These are phyloP conservation scores for Coptodon rendalli DNA, from an alignment of 2,113 vertebrate species.

Conservation along the genomic window DNA sequence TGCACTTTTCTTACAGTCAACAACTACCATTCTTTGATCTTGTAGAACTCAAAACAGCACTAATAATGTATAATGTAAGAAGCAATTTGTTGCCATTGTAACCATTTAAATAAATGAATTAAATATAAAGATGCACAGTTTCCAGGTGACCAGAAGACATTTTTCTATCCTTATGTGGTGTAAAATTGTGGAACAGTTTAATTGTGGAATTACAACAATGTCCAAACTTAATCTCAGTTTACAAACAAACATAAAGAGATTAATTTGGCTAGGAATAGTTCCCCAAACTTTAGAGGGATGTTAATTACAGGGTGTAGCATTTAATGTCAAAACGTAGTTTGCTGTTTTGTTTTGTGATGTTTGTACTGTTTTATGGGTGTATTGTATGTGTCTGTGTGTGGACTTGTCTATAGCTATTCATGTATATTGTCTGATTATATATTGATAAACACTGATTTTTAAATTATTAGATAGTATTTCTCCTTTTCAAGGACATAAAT, in stretches of 20 bases:
- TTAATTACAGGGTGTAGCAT: rapidly evolving
- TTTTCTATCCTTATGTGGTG: not conserved
- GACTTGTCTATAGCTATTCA: not conserved
- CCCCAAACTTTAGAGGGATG: not conserved
- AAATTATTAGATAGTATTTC: not conserved
- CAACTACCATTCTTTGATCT: not conserved
- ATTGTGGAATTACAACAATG: not conserved
- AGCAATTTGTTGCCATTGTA: not conserved
- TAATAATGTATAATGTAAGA: not conserved
- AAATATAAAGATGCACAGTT: not conserved
- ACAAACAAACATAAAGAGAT: not conserved
- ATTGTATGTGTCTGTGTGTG: not conserved
- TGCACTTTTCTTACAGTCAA: no score
- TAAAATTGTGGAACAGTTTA: rapidly evolving
- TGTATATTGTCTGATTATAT: not conserved
- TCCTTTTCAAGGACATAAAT: not conserved
- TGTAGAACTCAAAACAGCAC: not conserved
- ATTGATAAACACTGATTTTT: not conserved
- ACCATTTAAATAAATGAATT: not conserved
- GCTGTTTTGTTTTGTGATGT: rapidly evolving
- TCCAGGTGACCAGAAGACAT: not conserved
- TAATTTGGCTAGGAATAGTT: not conserved
- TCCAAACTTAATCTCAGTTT: not conserved
- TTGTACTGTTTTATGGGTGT: not conserved
- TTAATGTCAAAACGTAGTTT: not conserved